Conservation (phyloP, 35 echinoderm and acorn worm genomes). For the Eucidaris tribuloides region DNA sequence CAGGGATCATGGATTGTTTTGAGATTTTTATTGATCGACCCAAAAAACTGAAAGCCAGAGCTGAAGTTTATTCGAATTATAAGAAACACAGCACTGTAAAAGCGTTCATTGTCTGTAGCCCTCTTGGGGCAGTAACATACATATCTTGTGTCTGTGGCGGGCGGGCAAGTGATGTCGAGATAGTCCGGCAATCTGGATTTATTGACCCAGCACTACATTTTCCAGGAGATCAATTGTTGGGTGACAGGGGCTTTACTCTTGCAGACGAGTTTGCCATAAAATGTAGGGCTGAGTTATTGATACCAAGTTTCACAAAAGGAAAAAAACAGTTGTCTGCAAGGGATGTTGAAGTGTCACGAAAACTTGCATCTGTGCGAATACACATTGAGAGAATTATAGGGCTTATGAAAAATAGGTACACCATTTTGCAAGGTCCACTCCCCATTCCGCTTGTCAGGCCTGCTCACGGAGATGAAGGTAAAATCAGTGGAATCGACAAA, state of each 20-base stretch:
- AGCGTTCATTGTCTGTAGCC: constrained; percentile 45
- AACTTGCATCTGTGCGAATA: constrained; percentile 21
- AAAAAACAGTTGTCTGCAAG: constrained; percentile 33
- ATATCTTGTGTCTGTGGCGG: constrained; percentile 55
- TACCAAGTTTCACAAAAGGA: constrained; percentile 51
- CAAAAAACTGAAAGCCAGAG: constrained; percentile 13
- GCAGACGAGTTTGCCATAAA: no score
- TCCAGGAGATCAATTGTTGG: no score
- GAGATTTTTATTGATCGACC: constrained; percentile 53
- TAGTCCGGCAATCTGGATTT: no score
- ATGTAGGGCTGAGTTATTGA: constrained; percentile 31
- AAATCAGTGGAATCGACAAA: constrained; percentile 19
- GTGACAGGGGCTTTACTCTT: no score
- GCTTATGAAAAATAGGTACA: constrained; percentile 35
- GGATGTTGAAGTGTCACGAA: constrained; percentile 38
- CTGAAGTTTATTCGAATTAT: constrained; percentile 35
- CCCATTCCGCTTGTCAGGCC: no score
- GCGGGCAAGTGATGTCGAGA: constrained; percentile 42
- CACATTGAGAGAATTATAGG: constrained; percentile 57
- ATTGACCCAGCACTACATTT: no score
- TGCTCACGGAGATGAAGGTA: no score
- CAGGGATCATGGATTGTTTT: constrained; percentile 55
- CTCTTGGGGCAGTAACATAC: constrained; percentile 35
- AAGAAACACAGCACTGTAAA: constrained; percentile 60
- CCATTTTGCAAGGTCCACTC: neutral